Evolutionary conservation across 2,888 invertebrate species (phyloP).

Genomic region (Cremastobaeus sp.): DNA sequence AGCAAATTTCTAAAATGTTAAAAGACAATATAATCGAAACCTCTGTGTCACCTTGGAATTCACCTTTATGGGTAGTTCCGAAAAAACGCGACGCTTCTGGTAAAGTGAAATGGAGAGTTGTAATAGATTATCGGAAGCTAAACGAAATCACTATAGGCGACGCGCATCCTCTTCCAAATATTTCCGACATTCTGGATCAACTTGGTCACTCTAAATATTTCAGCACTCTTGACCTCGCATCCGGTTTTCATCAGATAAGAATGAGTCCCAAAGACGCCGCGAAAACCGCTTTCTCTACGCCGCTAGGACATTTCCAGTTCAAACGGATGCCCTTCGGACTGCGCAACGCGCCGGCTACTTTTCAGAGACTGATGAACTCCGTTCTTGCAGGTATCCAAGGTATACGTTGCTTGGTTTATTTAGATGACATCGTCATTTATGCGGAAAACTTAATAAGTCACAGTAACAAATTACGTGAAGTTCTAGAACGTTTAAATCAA

Average conservation of each 20-base stretch:
- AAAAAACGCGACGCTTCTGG: constrained; percentile 67
- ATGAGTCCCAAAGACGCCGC: constrained; percentile 63
- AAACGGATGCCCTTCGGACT: constrained; percentile 69
- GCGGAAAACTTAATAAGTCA: not conserved
- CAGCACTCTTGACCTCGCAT: constrained; percentile 64
- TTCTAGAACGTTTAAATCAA: not conserved
- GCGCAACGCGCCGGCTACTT: constrained; percentile 66
- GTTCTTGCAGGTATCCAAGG: constrained; percentile 63
- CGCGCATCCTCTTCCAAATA: constrained; percentile 67
- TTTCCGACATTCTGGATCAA: constrained; percentile 67
- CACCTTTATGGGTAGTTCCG: constrained; percentile 71
- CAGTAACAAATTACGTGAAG: constrained; percentile 5
- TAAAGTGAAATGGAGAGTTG: constrained; percentile 58
- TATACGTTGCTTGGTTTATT: constrained; percentile 63
- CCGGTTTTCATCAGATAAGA: constrained; percentile 64
- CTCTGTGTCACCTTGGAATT: constrained; percentile 69
- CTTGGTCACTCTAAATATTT: constrained; percentile 63
- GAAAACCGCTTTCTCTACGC: constrained; percentile 71
- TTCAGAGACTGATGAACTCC: constrained; percentile 68
- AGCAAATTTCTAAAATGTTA: constrained; percentile 63
- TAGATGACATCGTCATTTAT: constrained; percentile 50
- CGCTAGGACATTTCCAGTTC: constrained; percentile 67
- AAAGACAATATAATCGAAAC: constrained; percentile 63
- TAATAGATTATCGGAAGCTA: too few species aligned
- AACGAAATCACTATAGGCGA: constrained; percentile 68